Conservation (phyloP, 1,140 invertebrate genomes). For the Odontomachus brunneus region DNA sequence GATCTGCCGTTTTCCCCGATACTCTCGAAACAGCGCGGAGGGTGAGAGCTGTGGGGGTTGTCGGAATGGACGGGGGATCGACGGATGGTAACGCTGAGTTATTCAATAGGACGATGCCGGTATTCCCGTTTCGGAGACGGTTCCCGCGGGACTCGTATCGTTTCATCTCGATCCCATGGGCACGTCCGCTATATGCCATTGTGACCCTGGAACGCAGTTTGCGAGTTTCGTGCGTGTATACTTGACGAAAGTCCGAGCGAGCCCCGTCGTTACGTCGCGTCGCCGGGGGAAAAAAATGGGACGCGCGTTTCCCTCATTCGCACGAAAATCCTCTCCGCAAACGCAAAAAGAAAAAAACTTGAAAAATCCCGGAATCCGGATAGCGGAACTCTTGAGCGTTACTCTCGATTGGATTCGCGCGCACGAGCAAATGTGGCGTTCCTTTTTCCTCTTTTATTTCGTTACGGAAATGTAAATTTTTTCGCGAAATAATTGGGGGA, state of each 20-base stretch:
- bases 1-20: conserved; percentile 54
- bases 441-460: conserved; percentile 7
- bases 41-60: conserved; percentile 45
- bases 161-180: conserved; percentile 63
- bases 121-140: conserved; percentile 43
- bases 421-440: too few species aligned
- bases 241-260: conserved; percentile 47
- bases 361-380: conserved; percentile 4
- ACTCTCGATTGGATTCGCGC: conserved; percentile 13
- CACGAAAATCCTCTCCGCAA: conserved; percentile 14
- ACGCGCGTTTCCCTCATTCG: conserved; percentile 12
- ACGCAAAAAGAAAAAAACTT: conserved; percentile 2
- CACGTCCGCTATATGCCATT: conserved; percentile 54
- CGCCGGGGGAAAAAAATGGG: conserved; percentile 27
- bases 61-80: conserved; percentile 23
- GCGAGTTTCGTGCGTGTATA: conserved; percentile 62
- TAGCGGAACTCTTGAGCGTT: conserved; percentile 21
- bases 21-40: conserved; percentile 60
- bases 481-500: conserved; percentile 11
- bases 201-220: conserved; percentile 58
- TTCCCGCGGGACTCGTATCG: conserved; percentile 70
- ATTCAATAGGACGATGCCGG: conserved; percentile 68
- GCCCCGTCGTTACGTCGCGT: conserved; percentile 11
- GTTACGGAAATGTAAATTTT: conserved; percentile 21
- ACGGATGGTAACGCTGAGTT: conserved; percentile 71